These are phyloP conservation scores for Gortyna flavago DNA, from an alignment of 2,888 invertebrate genomes.

Conservation along the genomic window DNA sequence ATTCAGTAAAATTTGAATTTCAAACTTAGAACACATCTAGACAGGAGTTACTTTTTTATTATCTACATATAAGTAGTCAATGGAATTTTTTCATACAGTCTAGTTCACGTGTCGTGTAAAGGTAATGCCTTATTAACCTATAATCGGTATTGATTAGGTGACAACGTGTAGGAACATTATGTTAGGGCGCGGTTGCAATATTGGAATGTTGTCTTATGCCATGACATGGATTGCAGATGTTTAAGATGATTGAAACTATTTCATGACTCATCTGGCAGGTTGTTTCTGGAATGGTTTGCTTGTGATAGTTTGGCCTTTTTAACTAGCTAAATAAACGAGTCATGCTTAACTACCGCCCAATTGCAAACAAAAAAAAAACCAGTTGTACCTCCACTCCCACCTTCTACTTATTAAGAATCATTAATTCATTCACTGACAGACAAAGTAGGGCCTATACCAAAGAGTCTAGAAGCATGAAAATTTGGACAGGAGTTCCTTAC, in stretches of 20 bases:
- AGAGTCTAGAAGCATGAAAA: background rate
- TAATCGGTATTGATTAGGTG: conserved; percentile 52
- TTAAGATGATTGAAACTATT: conserved; percentile 4
- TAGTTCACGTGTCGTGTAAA: conserved; percentile 43
- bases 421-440: too few relatives aligned
- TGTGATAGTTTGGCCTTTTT: background rate
- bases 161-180: conserved; percentile 37
- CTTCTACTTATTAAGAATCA: background rate
- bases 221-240: background rate
- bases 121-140: conserved; percentile 57
- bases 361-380: background rate
- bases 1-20: background rate
- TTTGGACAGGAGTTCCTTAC: too few relatives aligned
- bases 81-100: conserved; percentile 35
- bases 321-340: background rate
- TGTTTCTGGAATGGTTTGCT: background rate
- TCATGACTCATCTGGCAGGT: background rate
- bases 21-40: background rate
- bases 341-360: background rate
- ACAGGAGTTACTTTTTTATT: background rate
- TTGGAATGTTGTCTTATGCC: conserved; percentile 26
- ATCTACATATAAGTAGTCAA: background rate
- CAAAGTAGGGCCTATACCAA: too few relatives aligned
- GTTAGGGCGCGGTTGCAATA: conserved; percentile 37
- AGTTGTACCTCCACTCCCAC: too few relatives aligned